phyloP scores from a whole-genome alignment of 1,140 invertebrate genomes.

The Geopemphigus sp. region DNA sequence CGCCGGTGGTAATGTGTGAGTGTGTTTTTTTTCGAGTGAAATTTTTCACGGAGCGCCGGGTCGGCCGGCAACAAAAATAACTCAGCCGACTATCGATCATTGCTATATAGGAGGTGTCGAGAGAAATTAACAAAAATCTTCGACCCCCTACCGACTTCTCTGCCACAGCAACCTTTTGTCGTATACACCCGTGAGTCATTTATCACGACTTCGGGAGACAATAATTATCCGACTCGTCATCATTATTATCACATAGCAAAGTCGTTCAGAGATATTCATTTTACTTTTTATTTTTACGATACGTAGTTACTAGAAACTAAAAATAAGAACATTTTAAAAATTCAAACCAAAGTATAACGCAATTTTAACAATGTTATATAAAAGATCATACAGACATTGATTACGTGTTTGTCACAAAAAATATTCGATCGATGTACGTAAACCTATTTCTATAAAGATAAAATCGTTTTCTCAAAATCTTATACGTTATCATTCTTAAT shows the following conservation, averaged over 20 bases:
- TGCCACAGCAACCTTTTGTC: background rate
- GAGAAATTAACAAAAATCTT: constrained; percentile 48
- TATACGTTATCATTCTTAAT: background rate
- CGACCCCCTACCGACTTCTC: background rate
- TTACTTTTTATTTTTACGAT: background rate
- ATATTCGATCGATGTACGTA: background rate
- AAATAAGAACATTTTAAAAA: background rate
- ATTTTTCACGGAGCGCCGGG: constrained; percentile 28
- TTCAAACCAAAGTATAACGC: background rate
- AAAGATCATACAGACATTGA: background rate
- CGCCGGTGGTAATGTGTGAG: constrained; percentile 34
- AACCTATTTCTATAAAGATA: background rate
- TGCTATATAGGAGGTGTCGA: constrained; percentile 27
- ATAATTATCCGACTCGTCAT: constrained; percentile 44
- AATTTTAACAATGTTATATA: background rate
- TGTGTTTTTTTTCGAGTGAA: constrained; percentile 4
- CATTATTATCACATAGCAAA: background rate
- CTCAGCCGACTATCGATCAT: constrained; percentile 42
- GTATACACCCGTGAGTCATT: constrained; percentile 1
- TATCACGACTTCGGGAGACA: constrained; percentile 39
- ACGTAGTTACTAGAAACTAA: background rate
- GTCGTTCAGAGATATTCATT: background rate
- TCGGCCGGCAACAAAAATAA: constrained; percentile 40
- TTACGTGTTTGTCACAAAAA: background rate
- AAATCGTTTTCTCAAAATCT: background rate